phyloP scores from a whole-genome alignment of 2,113 vertebrate genomes.

The Cheirogaleus medius region DNA sequence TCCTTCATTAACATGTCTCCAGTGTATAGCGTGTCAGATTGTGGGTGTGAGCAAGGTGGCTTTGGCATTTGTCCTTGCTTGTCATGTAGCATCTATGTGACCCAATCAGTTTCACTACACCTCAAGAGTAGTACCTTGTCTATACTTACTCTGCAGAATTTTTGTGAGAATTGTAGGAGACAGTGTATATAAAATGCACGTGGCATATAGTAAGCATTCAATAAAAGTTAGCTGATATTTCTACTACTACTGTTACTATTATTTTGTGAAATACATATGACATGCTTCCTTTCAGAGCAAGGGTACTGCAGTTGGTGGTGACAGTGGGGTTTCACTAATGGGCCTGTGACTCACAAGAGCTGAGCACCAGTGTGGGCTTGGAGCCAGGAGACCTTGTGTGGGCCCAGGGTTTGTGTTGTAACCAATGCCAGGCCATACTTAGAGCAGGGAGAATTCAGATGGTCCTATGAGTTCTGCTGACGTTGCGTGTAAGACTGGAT shows the following conservation, averaged over 20 bases:
- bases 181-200: neutral
- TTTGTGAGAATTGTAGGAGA: neutral
- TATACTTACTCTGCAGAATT: neutral
- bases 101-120: too few species aligned
- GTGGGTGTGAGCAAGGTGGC: neutral
- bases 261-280: neutral
- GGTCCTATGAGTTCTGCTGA: neutral
- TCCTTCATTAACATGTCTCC: too few species aligned
- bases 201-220: neutral
- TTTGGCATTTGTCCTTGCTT: neutral
- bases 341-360: neutral
- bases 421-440: neutral
- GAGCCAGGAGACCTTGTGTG: neutral
- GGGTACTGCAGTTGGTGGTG: neutral
- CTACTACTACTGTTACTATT: too few species aligned
- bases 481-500: neutral
- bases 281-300: rapidly evolving
- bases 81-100: neutral
- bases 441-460: neutral
- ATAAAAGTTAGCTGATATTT: neutral
- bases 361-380: rapidly evolving
- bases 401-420: too few species aligned
- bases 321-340: neutral
- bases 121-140: neutral
- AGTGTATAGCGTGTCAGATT: rapidly evolving